Evolutionary conservation across 2,113 vertebrate genomes (phyloP).

Genomic region (Jaculus jaculus): DNA sequence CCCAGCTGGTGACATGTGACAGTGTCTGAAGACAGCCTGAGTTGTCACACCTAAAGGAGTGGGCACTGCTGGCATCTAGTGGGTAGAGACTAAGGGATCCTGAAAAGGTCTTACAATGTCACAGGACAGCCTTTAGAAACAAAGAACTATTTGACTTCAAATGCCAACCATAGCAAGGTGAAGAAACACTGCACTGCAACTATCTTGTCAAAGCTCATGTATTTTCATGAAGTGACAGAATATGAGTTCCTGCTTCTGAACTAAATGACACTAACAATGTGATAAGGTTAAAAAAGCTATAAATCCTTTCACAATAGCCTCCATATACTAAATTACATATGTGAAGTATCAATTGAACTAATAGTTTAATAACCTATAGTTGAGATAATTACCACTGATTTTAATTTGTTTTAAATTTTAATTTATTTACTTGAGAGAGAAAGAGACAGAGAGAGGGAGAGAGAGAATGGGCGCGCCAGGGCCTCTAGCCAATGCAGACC

Average conservation of each 20-base stretch:
- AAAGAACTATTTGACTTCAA: neutral
- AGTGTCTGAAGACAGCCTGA: neutral
- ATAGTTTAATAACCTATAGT: neutral
- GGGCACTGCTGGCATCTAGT: neutral
- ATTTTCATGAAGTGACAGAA: neutral
- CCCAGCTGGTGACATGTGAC: neutral
- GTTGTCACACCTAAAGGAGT: neutral
- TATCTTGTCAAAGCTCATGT: neutral
- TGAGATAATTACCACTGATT: neutral
- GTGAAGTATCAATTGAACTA: neutral
- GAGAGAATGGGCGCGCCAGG: too few relatives aligned
- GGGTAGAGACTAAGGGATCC: neutral
- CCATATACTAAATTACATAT: neutral
- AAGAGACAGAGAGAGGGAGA: too few relatives aligned
- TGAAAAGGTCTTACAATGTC: neutral
- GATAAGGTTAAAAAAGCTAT: slow-evolving; percentile 6
- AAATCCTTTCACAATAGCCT: neutral
- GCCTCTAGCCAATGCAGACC: too few relatives aligned
- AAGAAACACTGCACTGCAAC: neutral
- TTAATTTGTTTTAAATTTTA: too few relatives aligned
- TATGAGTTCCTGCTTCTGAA: neutral
- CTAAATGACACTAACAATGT: neutral
- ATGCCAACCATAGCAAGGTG: neutral
- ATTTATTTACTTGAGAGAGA: too few relatives aligned
- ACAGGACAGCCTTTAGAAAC: neutral